A percentile compares a stretch with the other conserved stretches of the same genome.
phyloP scores from a whole-genome alignment of 1,140 invertebrate genomes.

The Sycophila sp. region DNA sequence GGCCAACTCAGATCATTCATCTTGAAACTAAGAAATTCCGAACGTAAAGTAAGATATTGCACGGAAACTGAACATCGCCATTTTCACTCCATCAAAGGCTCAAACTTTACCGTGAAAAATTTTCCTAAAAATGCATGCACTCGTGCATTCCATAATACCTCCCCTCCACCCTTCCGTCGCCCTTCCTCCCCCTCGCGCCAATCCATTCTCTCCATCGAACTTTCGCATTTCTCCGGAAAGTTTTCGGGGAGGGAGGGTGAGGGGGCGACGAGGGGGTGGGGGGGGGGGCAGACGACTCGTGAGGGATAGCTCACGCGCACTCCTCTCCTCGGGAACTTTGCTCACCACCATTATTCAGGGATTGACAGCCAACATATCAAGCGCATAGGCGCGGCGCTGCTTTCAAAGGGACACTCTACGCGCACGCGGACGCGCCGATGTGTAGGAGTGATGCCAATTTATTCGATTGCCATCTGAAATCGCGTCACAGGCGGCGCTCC shows the following conservation, averaged over 20 bases:
- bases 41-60: no score
- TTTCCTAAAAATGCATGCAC: background rate
- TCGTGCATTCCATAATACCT: background rate
- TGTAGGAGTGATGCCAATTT: background rate
- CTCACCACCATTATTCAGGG: conserved; percentile 54
- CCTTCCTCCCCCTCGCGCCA: background rate
- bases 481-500: no score
- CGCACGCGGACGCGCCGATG: no score
- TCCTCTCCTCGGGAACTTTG: conserved; percentile 51
- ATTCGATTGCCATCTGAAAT: background rate
- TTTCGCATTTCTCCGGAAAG: conserved; percentile 64
- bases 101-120: no score
- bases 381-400: background rate
- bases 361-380: conserved; percentile 59
- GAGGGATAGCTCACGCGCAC: conserved; percentile 18
- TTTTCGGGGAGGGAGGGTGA: conserved; percentile 50
- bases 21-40: no score
- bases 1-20: no score
- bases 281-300: conserved; percentile 29
- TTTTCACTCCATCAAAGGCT: no score
- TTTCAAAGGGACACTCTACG: background rate
- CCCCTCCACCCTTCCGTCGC: conserved; percentile 14
- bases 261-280: conserved; percentile 49
- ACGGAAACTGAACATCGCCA: no score
- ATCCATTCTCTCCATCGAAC: conserved; percentile 54